These are phyloP conservation scores for Labeo rohita DNA, from an alignment of 2,113 vertebrate genomes.

Conservation along the genomic window DNA sequence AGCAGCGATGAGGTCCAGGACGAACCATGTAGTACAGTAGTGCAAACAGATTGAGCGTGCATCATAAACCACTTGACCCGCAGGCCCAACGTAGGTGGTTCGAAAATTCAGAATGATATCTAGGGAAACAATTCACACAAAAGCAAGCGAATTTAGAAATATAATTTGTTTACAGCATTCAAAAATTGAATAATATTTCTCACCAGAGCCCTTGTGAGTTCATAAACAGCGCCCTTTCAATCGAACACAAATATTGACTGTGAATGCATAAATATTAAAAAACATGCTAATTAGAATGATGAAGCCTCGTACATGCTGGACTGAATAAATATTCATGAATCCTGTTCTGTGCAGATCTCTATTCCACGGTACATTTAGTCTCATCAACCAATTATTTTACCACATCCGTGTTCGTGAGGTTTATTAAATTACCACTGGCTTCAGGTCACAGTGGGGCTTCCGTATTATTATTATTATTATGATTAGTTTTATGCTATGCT, in stretches of 20 bases:
- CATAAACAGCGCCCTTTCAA: neutral
- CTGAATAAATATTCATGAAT: constrained; percentile 21
- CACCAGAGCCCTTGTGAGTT: neutral
- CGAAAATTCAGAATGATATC: constrained; percentile 89
- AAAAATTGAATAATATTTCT: neutral
- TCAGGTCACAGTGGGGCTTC: constrained; percentile 6
- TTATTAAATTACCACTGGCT: constrained; percentile 8
- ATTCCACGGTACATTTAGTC: constrained; percentile 32
- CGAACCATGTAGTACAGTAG: constrained; percentile 90
- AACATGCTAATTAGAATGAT: constrained; percentile 20
- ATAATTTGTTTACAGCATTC: neutral
- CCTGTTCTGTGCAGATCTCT: neutral
- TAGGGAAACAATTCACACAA: constrained; percentile 57
- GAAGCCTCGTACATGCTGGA: constrained; percentile 28
- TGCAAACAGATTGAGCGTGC: constrained; percentile 87
- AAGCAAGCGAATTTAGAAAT: neutral
- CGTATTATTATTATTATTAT: neutral
- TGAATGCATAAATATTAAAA: constrained; percentile 20
- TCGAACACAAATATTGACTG: neutral
- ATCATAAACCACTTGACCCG: constrained; percentile 88
- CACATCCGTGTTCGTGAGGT: neutral
- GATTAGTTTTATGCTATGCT: neutral
- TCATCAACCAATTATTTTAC: constrained; percentile 30
- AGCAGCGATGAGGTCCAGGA: constrained; percentile 88
- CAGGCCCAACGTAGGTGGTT: constrained; percentile 87